Conservation (phyloP, 1,140 invertebrate species). For the Paraescarpia echinospica region DNA sequence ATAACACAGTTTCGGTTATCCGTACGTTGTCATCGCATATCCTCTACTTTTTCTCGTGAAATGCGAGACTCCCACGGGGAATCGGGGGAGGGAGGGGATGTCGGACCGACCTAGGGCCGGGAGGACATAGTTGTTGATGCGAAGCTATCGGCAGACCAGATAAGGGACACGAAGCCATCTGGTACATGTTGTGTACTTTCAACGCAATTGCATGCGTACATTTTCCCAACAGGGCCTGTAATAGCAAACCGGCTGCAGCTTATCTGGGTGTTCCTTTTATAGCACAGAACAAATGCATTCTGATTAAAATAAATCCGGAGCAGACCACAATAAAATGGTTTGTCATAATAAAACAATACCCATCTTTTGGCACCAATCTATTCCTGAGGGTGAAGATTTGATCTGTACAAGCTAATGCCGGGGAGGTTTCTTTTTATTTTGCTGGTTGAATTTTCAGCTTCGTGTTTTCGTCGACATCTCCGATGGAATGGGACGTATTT, state of each 20-base stretch:
- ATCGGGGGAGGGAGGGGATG: not conserved
- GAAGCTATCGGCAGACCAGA: not conserved
- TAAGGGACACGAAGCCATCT: not conserved
- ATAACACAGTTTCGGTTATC: not conserved
- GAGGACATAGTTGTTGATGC: not conserved
- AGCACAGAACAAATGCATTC: not conserved
- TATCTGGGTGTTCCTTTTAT: not conserved
- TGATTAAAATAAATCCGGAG: not conserved
- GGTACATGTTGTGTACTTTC: not conserved
- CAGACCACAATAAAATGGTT: not conserved
- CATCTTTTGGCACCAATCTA: too few species aligned
- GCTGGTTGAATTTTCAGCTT: too few species aligned
- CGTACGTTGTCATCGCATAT: not conserved
- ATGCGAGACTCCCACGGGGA: not conserved
- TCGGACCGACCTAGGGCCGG: not conserved
- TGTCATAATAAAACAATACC: not conserved
- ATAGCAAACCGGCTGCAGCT: not conserved
- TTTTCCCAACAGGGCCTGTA: not conserved
- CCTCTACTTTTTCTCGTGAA: not conserved
- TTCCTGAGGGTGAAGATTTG: too few species aligned
- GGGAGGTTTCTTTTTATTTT: not conserved
- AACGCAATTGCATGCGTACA: not conserved
- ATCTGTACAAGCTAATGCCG: too few species aligned
- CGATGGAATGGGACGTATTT: not conserved
- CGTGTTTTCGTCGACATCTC: not conserved